These are phyloP conservation scores for Morpho helenor DNA, from an alignment of 2,888 invertebrate species.

Conservation along the genomic window DNA sequence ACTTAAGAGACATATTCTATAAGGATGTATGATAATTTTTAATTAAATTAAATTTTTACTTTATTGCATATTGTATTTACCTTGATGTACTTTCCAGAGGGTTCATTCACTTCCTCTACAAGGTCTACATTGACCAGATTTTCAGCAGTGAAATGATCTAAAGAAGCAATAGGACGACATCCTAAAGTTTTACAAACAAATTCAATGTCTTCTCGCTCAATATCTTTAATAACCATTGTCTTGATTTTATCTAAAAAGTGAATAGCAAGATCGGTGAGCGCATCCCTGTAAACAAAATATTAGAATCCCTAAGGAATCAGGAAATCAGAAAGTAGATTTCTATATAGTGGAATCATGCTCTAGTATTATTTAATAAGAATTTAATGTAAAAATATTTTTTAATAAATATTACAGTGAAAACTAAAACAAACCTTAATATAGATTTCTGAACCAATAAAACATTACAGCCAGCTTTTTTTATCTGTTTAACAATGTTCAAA, in stretches of 20 bases:
- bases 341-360: too few relatives aligned
- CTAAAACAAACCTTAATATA: constrained; percentile 80
- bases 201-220: constrained; percentile 98
- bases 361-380: too few relatives aligned
- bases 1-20: neutral
- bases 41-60: too few relatives aligned
- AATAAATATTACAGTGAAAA: too few relatives aligned
- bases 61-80: constrained; percentile 46
- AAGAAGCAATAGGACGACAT: constrained; percentile 97
- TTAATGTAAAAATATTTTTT: too few relatives aligned
- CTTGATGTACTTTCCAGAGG: constrained; percentile 94
- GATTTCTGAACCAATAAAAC: constrained; percentile 94
- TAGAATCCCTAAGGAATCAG: neutral
- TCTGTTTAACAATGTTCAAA: constrained; percentile 98
- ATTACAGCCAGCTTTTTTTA: constrained; percentile 99
- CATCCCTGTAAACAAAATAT: constrained; percentile 83
- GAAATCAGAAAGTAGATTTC: too few relatives aligned
- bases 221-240: constrained; percentile 98
- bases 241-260: constrained; percentile 99
- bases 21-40: too few relatives aligned
- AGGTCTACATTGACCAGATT: constrained; percentile 94
- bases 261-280: constrained; percentile 96
- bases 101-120: constrained; percentile 95
- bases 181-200: constrained; percentile 97
- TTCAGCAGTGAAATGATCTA: constrained; percentile 97